These are phyloP conservation scores for Rhogogaster chlorosoma DNA, from an alignment of 2,888 invertebrate genomes.

Conservation along the genomic window DNA sequence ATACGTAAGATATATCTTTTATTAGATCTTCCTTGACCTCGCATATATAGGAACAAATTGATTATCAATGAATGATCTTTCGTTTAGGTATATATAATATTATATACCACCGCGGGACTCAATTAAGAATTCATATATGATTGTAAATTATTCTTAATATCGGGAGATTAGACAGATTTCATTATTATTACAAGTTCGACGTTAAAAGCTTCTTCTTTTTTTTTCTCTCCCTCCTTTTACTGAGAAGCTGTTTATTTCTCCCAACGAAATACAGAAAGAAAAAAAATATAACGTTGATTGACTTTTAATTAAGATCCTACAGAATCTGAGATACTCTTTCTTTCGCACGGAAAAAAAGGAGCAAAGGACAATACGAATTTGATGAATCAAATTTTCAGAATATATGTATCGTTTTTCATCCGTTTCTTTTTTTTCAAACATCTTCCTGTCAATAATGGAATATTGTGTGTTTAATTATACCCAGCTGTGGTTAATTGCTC, in stretches of 20 bases:
- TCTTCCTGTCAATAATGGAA: not conserved
- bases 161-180: not conserved
- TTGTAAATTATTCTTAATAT: not conserved
- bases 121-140: not conserved
- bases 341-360: not conserved
- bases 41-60: conserved; percentile 15
- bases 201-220: not conserved
- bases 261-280: not conserved
- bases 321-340: not conserved
- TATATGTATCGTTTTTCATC: not conserved
- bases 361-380: not conserved
- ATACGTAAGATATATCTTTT: not conserved
- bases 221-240: not conserved
- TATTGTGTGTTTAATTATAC: not conserved
- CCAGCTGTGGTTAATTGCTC: not conserved
- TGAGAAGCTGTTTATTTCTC: not conserved
- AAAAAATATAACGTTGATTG: not conserved
- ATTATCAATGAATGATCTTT: conserved; percentile 24
- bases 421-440: not conserved
- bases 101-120: not conserved
- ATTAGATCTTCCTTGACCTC: conserved; percentile 28
- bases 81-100: not conserved
- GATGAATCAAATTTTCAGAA: not conserved
- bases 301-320: not conserved
- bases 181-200: not conserved